Evolutionary conservation across 2,113 vertebrate genomes (phyloP).

Genomic region (Ivindomyrus marchei): DNA sequence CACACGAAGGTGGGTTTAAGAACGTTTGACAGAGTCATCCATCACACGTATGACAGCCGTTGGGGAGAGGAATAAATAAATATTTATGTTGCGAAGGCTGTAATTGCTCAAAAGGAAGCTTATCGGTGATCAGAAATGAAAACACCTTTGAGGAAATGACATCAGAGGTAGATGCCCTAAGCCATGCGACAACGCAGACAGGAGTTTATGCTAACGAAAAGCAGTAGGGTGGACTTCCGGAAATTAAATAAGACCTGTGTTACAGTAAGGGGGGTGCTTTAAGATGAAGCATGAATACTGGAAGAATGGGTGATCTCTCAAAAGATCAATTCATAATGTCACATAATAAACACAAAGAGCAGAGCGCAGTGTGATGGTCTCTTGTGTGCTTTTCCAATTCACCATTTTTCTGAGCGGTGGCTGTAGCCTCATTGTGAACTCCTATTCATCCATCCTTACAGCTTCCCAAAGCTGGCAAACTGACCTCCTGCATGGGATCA

Average conservation of each 20-base stretch:
- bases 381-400: background rate
- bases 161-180: background rate
- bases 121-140: background rate
- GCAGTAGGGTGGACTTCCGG: background rate
- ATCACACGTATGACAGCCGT: slow-evolving; percentile 46
- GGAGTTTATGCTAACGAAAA: background rate
- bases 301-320: background rate
- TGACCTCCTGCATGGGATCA: background rate
- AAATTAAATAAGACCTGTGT: background rate
- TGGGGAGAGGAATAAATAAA: slow-evolving; percentile 43
- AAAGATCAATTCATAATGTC: background rate
- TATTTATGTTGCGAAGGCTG: slow-evolving; percentile 34
- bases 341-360: background rate
- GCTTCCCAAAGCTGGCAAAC: background rate
- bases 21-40: slow-evolving; percentile 47
- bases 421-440: background rate
- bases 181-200: background rate
- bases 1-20: slow-evolving; percentile 49
- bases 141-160: background rate
- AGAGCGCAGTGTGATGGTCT: background rate
- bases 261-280: background rate
- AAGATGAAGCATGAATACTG: background rate
- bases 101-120: background rate
- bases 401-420: background rate
- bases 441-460: background rate